A percentile compares a stretch with the other conserved stretches of the same genome.
Evolutionary conservation across 2,113 vertebrate species (phyloP).

Genomic region (Octodon degus): DNA sequence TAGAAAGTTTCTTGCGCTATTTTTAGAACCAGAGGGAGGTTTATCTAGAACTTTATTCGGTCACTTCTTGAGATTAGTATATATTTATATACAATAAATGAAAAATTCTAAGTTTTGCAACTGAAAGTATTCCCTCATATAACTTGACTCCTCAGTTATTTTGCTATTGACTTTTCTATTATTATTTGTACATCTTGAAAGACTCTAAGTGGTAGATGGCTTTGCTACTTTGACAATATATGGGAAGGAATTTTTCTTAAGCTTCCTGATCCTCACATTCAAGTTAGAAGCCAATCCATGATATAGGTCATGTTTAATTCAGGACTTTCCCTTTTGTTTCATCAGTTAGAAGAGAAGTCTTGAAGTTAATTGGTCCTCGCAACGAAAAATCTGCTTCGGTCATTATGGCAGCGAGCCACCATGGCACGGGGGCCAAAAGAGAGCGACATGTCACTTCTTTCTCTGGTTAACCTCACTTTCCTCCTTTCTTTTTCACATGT

Average conservation of each 20-base stretch:
- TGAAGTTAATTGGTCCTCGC: neutral
- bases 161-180: slow-evolving; percentile 3
- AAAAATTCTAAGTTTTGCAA: neutral
- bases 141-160: neutral
- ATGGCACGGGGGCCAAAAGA: no score
- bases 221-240: slow-evolving; percentile 4
- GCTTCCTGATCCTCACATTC: neutral
- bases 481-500: no score
- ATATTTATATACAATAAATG: neutral
- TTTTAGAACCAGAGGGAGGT: neutral
- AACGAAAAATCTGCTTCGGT: no score
- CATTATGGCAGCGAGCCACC: no score
- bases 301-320: slow-evolving; percentile 9
- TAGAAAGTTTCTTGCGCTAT: neutral
- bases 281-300: neutral
- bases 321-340: neutral
- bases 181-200: neutral
- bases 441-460: no score
- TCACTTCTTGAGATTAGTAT: neutral
- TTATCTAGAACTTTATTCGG: neutral
- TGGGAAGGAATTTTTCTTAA: neutral
- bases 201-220: neutral
- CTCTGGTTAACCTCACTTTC: no score
- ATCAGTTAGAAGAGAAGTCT: slow-evolving; percentile 33
- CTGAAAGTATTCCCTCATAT: neutral